Percentiles rank a stretch among this genome's conserved stretches.
Evolutionary conservation across 2,113 vertebrate species (phyloP).

Genomic region (Spea bombifrons): DNA sequence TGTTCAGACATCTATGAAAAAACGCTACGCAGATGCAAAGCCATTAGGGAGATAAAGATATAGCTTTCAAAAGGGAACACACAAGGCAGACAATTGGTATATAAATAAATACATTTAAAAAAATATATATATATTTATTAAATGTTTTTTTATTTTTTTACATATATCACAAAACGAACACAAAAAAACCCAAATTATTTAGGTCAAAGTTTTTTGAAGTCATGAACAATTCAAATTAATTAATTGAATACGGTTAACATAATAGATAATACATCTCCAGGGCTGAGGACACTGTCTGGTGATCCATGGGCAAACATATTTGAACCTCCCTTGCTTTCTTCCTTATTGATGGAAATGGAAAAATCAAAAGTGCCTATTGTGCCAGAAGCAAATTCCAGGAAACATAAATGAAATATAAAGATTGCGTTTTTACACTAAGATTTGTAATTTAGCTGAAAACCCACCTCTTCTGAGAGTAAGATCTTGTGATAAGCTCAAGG

Average conservation of each 20-base stretch:
- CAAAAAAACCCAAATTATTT: background rate
- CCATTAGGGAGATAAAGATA: too few relatives aligned
- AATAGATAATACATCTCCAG: conserved; percentile 29
- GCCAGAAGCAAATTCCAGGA: background rate
- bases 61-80: too few relatives aligned
- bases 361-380: background rate
- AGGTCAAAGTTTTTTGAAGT: conserved; percentile 20
- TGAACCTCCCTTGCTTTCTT: background rate
- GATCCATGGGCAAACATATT: conserved; percentile 29
- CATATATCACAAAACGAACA: too few relatives aligned
- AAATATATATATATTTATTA: too few relatives aligned
- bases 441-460: conserved; percentile 4
- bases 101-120: too few relatives aligned
- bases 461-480: background rate
- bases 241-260: conserved; percentile 40
- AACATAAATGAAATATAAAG: background rate
- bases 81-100: too few relatives aligned
- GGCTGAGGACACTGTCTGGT: conserved; percentile 25
- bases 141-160: too few relatives aligned
- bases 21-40: too few relatives aligned
- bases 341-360: background rate
- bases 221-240: conserved; percentile 28
- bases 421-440: background rate
- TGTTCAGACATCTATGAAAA: too few relatives aligned
- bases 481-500: conserved; percentile 27